Conservation (phyloP, 2,888 invertebrate genomes). For the Scelioninae gen. 2 region DNA sequence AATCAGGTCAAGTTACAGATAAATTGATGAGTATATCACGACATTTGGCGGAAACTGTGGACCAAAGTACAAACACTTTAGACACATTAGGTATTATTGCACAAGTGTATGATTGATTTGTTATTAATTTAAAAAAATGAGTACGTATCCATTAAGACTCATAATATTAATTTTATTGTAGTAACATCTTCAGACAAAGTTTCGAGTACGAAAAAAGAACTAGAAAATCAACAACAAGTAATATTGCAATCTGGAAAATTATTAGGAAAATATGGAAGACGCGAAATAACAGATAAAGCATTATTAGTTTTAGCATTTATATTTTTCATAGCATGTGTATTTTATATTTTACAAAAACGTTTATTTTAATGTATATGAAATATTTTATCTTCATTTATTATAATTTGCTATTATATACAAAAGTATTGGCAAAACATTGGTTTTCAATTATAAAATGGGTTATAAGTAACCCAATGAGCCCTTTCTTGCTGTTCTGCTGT, state of each 20-base stretch:
- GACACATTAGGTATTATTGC: slow-evolving; percentile 82
- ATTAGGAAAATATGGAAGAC: slow-evolving; percentile 93
- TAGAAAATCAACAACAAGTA: slow-evolving; percentile 89
- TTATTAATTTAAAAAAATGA: too few relatives aligned
- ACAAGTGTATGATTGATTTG: too few relatives aligned
- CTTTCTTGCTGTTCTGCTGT: slow-evolving; percentile 90
- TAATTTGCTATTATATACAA: not conserved
- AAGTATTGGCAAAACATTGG: not conserved
- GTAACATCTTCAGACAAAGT: slow-evolving; percentile 77
- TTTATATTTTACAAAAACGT: slow-evolving; percentile 95
- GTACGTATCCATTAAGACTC: too few relatives aligned
- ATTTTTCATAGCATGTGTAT: slow-evolving; percentile 92
- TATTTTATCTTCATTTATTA: too few relatives aligned
- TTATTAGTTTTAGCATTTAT: slow-evolving; percentile 90
- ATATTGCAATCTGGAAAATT: slow-evolving; percentile 94
- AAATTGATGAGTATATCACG: slow-evolving; percentile 89
- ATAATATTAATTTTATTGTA: too few relatives aligned
- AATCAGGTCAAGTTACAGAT: slow-evolving; percentile 88
- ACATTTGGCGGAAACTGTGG: slow-evolving; percentile 90
- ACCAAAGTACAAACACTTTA: slow-evolving; percentile 90
- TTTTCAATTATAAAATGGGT: slow-evolving; percentile 91
- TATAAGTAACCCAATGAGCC: slow-evolving; percentile 98
- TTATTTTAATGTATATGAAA: slow-evolving; percentile 78
- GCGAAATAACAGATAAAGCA: slow-evolving; percentile 97
- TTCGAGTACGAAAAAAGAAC: slow-evolving; percentile 85